Conservation (phyloP, 2,888 invertebrate genomes). For the Leptopilina syphax region DNA sequence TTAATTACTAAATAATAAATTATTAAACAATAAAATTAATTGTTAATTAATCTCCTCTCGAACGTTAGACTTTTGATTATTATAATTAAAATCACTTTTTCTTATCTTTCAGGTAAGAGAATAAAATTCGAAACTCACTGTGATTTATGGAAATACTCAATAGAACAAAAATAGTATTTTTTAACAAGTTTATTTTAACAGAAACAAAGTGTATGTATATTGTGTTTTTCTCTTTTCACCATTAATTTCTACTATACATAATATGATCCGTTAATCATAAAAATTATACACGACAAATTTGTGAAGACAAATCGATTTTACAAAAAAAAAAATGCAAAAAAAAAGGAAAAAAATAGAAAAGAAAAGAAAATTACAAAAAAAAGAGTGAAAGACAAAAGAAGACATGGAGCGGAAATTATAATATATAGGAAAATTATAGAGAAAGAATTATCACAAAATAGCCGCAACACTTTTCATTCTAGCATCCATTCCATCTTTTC, state of each 20-base stretch:
- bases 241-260: constrained; percentile 75
- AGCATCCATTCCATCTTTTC: constrained; percentile 12
- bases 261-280: constrained; percentile 71
- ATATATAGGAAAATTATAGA: constrained; percentile 59
- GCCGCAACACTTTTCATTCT: constrained; percentile 60
- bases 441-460: constrained; percentile 73
- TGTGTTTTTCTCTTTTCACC: constrained; percentile 71
- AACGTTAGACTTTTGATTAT: too few species aligned
- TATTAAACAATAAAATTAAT: too few species aligned
- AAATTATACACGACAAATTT: constrained; percentile 73
- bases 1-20: too few species aligned
- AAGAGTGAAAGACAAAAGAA: constrained; percentile 19
- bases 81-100: background rate
- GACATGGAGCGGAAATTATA: constrained; percentile 48
- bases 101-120: background rate
- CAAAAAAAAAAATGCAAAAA: constrained; percentile 51
- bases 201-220: constrained; percentile 72
- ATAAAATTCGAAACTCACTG: background rate
- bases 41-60: too few species aligned
- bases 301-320: constrained; percentile 60
- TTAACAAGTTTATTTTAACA: constrained; percentile 76
- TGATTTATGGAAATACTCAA: background rate
- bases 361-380: constrained; percentile 43
- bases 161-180: constrained; percentile 59
- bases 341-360: background rate